Evolutionary conservation across 2,113 vertebrate genomes (phyloP).

Genomic region (Salvelinus fontinalis): DNA sequence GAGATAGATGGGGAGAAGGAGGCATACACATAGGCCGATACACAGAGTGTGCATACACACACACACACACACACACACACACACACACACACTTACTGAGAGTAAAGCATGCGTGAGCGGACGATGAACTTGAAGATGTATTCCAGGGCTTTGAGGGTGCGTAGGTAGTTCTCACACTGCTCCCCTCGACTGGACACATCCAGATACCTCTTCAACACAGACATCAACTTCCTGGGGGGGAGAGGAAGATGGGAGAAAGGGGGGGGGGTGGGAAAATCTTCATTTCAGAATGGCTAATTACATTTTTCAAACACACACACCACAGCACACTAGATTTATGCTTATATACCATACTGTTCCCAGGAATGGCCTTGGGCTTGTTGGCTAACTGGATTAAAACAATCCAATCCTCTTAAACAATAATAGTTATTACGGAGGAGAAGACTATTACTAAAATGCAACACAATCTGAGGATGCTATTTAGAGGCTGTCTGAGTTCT

Average conservation of each 20-base stretch:
- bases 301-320: background rate
- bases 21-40: constrained; percentile 1
- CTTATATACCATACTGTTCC: background rate
- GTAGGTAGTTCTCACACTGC: constrained; percentile 91
- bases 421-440: constrained; percentile 21
- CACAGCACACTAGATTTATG: background rate
- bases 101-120: constrained; percentile 93
- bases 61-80: constrained; percentile 57
- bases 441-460: too few species aligned
- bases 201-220: constrained; percentile 91
- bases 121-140: constrained; percentile 99
- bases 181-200: constrained; percentile 92
- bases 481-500: too few species aligned
- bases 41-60: background rate
- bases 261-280: constrained; percentile 16
- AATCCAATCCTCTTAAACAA: constrained; percentile 44
- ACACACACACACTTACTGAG: constrained; percentile 83
- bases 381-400: constrained; percentile 39
- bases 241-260: background rate
- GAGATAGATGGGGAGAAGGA: background rate
- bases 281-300: too few species aligned
- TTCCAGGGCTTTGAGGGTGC: constrained; percentile 94
- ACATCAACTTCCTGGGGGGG: constrained; percentile 88
- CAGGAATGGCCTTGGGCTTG: constrained; percentile 21
- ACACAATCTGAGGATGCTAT: too few species aligned